These are phyloP conservation scores for Drepana arcuata DNA, from an alignment of 1,140 invertebrate species.

Conservation along the genomic window DNA sequence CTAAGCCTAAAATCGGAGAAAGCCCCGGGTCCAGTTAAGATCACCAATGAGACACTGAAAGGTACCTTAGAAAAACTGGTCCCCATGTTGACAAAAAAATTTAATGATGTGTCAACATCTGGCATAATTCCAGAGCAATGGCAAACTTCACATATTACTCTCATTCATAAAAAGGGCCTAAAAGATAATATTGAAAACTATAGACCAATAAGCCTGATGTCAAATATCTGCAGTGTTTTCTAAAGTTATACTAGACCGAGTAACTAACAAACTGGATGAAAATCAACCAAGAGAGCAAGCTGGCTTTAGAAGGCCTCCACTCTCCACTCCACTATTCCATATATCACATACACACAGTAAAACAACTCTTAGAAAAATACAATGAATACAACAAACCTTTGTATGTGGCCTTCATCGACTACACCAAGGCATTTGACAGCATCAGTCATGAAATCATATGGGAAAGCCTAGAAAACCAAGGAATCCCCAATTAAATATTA, in stretches of 20 bases:
- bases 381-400: slow-evolving; percentile 5
- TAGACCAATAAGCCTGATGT: slow-evolving; percentile 1
- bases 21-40: slow-evolving; percentile 8
- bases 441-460: slow-evolving; percentile 1
- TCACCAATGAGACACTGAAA: slow-evolving; percentile 10
- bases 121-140: slow-evolving; percentile 1
- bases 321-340: slow-evolving; percentile 1
- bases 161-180: neutral
- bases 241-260: slow-evolving; percentile 1
- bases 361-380: slow-evolving; percentile 7
- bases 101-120: slow-evolving; percentile 2
- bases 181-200: neutral
- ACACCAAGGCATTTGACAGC: slow-evolving; percentile 5
- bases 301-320: neutral
- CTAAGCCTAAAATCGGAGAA: neutral
- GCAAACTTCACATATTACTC: neutral
- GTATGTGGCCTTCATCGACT: slow-evolving; percentile 7
- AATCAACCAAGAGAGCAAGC: slow-evolving; percentile 3
- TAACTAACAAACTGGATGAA: slow-evolving; percentile 1
- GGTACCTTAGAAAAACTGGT: slow-evolving; percentile 1
- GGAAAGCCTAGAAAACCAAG: slow-evolving; percentile 3
- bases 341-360: slow-evolving; percentile 1
- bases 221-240: neutral
- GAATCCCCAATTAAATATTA: neutral
- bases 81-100: slow-evolving; percentile 5